A percentile compares a stretch with the other conserved stretches of the same genome.
phyloP scores from a whole-genome alignment of 2,888 invertebrate genomes.

The Oxyscelio sp. region DNA sequence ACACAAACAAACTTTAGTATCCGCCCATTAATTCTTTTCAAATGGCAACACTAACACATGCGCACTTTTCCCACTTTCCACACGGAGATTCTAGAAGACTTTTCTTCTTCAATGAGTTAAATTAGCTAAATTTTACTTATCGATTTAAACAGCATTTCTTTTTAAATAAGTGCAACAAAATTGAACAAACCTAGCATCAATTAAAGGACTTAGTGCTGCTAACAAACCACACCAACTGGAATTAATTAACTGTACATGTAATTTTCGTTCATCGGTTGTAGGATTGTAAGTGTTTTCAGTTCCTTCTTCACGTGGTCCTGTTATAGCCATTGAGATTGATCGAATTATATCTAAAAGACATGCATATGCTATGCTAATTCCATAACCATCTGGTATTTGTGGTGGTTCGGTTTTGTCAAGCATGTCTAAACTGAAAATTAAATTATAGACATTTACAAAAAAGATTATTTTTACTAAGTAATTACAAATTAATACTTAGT shows the following conservation, averaged over 20 bases:
- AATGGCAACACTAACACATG: too few species aligned
- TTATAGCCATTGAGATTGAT: conserved; percentile 93
- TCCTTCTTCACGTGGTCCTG: conserved; percentile 89
- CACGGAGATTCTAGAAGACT: too few species aligned
- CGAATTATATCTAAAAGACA: conserved; percentile 97
- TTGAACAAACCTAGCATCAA: conserved; percentile 93
- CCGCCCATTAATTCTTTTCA: too few species aligned
- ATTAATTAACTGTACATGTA: conserved; percentile 94
- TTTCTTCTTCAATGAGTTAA: too few species aligned
- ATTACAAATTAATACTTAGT: background rate
- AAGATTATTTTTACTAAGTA: background rate
- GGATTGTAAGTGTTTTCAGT: conserved; percentile 87
- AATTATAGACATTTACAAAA: background rate
- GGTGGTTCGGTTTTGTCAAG: conserved; percentile 98
- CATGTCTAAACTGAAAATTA: conserved; percentile 94
- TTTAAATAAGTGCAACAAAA: too few species aligned
- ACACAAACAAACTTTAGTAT: too few species aligned
- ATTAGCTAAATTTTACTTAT: too few species aligned
- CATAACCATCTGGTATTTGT: conserved; percentile 98
- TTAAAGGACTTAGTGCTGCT: conserved; percentile 96
- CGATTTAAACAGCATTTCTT: too few species aligned
- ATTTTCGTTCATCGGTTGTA: conserved; percentile 88
- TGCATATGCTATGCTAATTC: conserved; percentile 98
- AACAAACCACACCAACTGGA: conserved; percentile 98
- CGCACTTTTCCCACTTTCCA: too few species aligned